Evolutionary conservation across 2,888 invertebrate species (phyloP), one percentile per base, ranked within the genome.

Genomic region (Megalurothrips usitatus): DNA sequence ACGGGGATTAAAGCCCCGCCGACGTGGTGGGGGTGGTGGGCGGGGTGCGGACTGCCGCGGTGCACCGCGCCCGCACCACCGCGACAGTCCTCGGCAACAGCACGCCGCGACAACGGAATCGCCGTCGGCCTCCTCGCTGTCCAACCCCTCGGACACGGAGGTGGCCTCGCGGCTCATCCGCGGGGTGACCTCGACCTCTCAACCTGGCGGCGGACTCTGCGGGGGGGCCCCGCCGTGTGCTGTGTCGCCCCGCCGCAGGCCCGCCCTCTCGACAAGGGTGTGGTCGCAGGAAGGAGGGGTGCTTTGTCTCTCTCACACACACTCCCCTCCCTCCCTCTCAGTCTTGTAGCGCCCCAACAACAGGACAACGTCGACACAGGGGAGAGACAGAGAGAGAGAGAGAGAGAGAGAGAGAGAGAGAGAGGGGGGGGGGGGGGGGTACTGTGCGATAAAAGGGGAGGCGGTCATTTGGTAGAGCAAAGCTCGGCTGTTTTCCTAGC

Each of bases 151-250:
- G 34, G n/a, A n/a, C n/a, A n/a, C 34, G 34, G 34, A n/a, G n/a
- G n/a, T n/a, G n/a, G 14, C 58, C 58, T 6, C 17, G 58, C 68
- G 2, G 12, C 26, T n/a, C 26, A 9, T 19, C 23, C 23, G 9
- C 26, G 26, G 68, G 26, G 68, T 75, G 68, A 75, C 68, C 68
- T 75, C 68, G 68, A 23, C 68, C 26, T 26, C 23, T 75, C 68
- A 26, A 26, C 26, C 68, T 26, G 68, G 68, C 23, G 68, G 12
- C 6, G 34, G 11, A 58, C 14, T 58, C 58, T 17, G 58, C 58
- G 19, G 58, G 58, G 58, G 58, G 58, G 58, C 19, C 58, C 34
- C 34, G 34, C 3, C 3, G 34, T 2, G 34, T 43, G 34, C 34
- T 43, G 3, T 43, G 34, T 43, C 34, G 3, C 2, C 34, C 34